Base-by-base conservation (phyloP, 2,113 vertebrate species). In the Megaleporinus macrocephalus region DNA sequence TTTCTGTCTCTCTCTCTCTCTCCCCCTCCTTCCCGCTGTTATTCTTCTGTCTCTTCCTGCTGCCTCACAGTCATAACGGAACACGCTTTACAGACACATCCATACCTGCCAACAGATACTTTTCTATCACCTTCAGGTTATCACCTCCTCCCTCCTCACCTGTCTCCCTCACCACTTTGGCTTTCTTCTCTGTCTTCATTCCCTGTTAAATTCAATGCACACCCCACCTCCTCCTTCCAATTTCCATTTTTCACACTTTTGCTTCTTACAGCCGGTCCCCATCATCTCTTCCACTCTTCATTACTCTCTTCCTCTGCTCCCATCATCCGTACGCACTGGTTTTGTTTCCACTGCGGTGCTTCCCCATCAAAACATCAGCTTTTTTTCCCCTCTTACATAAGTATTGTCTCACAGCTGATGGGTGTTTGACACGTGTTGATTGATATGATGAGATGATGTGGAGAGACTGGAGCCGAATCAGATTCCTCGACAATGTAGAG, bases 401-500 rank as follows among this genome's bases (percentile, higher is more conserved):
- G 70, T 78, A 61, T 41, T 74, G 73, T 68, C 29, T 86, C 61
- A 51, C 71, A 72, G 51, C 41, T 84, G 76, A 85, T 73, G 63
- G 61, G 14, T 83, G 73, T 69, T 82, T 87, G 83, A 87, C 83
- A 82, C 22, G 12, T 24, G 55, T 44, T 61, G 72, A 82, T 79
- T 83, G 80, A 84, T 86, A 81, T 78, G 69, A 77, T 70, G 77
- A 73, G 76, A 29, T 79, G 66, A 84, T 82, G 73, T 36, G 20
- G 49, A 79, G 78, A 75, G 83, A 49, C 53, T 26, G 41, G 26
- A 53, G 24, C 30, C 15, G 68, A 79, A 51, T 73, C 73, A 69
- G 53, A 79, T 84, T 73, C 36, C 78, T 69, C 89, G 86, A 89
- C 85, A 85, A n/a, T n/a, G 86, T 65, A 80, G 74, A 81, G 76